phyloP scores from a whole-genome alignment of 2,888 invertebrate genomes.

The Helobdella robusta region DNA sequence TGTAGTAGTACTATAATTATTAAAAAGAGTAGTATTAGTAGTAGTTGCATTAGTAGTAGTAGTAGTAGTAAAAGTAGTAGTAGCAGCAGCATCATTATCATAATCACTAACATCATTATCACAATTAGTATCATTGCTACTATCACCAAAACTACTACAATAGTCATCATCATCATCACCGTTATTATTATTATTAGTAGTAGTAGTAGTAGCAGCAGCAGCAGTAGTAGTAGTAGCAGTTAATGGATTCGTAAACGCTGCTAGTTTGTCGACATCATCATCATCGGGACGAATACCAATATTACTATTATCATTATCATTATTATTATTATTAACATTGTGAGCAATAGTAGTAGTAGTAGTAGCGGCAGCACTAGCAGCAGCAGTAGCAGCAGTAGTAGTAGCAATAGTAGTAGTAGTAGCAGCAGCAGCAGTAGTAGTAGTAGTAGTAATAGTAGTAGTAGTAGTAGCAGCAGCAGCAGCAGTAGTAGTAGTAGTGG shows the following conservation, averaged over 20 bases:
- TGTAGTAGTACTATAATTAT: slow-evolving; percentile 11
- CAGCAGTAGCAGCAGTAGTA: slow-evolving; percentile 1
- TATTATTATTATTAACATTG: slow-evolving; percentile 28
- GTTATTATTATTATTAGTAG: neutral
- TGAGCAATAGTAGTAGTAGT: slow-evolving; percentile 21
- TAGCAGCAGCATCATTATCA: slow-evolving; percentile 29
- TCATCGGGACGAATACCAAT: slow-evolving; percentile 26
- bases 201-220: slow-evolving; percentile 1
- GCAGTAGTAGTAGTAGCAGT: slow-evolving; percentile 1
- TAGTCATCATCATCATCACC: too few species aligned
- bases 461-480: slow-evolving; percentile 29
- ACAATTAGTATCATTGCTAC: too few species aligned
- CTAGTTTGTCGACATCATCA: neutral
- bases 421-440: slow-evolving; percentile 6
- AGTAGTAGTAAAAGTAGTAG: slow-evolving; percentile 30
- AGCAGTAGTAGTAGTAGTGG: slow-evolving; percentile 29
- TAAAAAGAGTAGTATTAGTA: slow-evolving; percentile 29
- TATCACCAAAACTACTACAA: too few species aligned
- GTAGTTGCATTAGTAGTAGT: slow-evolving; percentile 30
- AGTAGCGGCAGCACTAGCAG: neutral
- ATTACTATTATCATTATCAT: slow-evolving; percentile 28
- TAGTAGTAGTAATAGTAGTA: slow-evolving; percentile 27
- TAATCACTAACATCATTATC: too few species aligned
- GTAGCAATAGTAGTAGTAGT: neutral
- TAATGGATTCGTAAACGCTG: neutral